Conservation (phyloP, 1,140 invertebrate genomes). For the Hermatobates lingyangjiaoensis region DNA sequence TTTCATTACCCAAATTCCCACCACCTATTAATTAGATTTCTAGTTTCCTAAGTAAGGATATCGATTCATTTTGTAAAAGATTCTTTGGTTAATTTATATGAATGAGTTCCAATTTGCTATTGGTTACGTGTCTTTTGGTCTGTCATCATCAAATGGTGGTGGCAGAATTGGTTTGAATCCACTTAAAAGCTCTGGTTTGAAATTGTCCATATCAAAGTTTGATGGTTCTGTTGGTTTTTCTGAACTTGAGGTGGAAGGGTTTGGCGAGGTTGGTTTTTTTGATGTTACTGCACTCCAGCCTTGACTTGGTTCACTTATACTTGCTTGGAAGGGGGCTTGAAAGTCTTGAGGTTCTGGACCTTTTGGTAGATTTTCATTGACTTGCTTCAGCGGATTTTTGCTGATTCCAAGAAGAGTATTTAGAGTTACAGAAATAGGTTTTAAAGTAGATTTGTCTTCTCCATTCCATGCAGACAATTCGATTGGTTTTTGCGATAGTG, state of each 20-base stretch:
- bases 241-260: constrained; percentile 13
- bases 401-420: constrained; percentile 9
- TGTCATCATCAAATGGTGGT: constrained; percentile 5
- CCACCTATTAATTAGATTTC: too few relatives aligned
- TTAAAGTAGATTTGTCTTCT: constrained; percentile 4
- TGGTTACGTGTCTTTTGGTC: constrained; percentile 1
- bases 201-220: constrained; percentile 40
- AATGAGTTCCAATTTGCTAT: background rate
- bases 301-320: constrained; percentile 34
- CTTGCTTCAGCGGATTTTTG: constrained; percentile 8
- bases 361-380: background rate
- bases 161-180: constrained; percentile 41
- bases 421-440: constrained; percentile 16
- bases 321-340: constrained; percentile 48
- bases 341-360: constrained; percentile 28
- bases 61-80: background rate
- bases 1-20: too few relatives aligned
- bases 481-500: constrained; percentile 6
- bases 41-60: too few relatives aligned
- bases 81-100: background rate
- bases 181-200: constrained; percentile 44
- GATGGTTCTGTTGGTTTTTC: constrained; percentile 10
- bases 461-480: background rate
- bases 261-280: constrained; percentile 21
- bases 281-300: constrained; percentile 41